Percentiles rank a stretch among this genome's conserved stretches.
Conservation (phyloP, 2,113 vertebrate species). For the Dendropsophus ebraccatus region DNA sequence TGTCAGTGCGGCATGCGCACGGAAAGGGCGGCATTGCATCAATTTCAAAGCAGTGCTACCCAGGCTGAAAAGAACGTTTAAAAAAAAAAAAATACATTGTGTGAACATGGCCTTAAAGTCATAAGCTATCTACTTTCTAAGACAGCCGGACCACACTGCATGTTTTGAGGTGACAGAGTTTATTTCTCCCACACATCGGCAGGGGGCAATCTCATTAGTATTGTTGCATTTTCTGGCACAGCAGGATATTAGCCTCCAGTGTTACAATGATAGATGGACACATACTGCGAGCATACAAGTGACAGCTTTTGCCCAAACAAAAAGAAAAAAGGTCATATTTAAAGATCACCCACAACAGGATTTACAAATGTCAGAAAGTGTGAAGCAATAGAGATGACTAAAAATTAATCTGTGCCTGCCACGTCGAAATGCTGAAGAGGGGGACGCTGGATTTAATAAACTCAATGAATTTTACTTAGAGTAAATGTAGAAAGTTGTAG, state of each 20-base stretch:
- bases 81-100: no score
- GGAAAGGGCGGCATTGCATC: no score
- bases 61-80: no score
- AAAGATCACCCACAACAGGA: constrained; percentile 31
- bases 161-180: constrained; percentile 3
- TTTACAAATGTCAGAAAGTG: constrained; percentile 4
- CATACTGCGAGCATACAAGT: background rate
- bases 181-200: constrained; percentile 17
- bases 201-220: constrained; percentile 53
- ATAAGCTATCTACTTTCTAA: constrained; percentile 7
- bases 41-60: no score
- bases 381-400: background rate
- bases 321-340: constrained; percentile 46
- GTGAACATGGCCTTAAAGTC: no score
- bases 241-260: constrained; percentile 25
- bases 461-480: background rate
- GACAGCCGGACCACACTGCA: background rate
- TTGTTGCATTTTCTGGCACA: constrained; percentile 36
- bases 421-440: background rate
- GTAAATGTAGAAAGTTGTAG: background rate
- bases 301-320: constrained; percentile 17
- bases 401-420: background rate
- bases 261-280: constrained; percentile 25
- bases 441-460: background rate
- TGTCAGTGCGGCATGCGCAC: no score